Percentiles rank a stretch among this genome's conserved stretches.
Evolutionary conservation across 2,113 vertebrate genomes (phyloP).

Genomic region (Promerops cafer): DNA sequence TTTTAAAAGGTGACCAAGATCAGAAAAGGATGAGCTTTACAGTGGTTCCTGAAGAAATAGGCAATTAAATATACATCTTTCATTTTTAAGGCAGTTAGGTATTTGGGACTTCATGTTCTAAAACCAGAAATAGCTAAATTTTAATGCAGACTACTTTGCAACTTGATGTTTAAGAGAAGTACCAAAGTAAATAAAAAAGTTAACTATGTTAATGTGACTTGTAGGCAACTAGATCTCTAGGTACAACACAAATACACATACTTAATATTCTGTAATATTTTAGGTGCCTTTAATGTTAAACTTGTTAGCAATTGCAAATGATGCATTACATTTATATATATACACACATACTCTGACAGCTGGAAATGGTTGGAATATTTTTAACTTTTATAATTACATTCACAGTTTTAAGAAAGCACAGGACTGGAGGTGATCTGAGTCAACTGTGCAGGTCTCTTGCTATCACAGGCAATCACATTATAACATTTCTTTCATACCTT

Average conservation of each 20-base stretch:
- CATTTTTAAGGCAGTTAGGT: neutral
- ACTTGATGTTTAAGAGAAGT: neutral
- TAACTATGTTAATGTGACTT: neutral
- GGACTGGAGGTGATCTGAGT: neutral
- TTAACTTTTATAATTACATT: neutral
- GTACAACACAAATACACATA: neutral
- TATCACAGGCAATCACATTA: neutral
- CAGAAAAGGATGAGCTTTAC: neutral
- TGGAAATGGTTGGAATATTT: neutral
- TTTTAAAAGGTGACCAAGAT: neutral
- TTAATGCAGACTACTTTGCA: neutral
- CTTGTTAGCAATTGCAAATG: neutral
- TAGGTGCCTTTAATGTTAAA: neutral
- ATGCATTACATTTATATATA: neutral
- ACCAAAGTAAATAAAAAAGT: neutral
- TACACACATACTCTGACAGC: neutral
- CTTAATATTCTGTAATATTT: neutral
- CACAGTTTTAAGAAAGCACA: neutral
- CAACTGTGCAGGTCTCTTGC: neutral
- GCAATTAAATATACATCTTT: neutral
- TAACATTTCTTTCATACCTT: neutral
- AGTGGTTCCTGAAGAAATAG: neutral
- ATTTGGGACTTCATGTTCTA: neutral
- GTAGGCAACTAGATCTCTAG: neutral
- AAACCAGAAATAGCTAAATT: neutral